Base-by-base conservation (phyloP, 2,888 invertebrate species). In the Rhingia campestris region DNA sequence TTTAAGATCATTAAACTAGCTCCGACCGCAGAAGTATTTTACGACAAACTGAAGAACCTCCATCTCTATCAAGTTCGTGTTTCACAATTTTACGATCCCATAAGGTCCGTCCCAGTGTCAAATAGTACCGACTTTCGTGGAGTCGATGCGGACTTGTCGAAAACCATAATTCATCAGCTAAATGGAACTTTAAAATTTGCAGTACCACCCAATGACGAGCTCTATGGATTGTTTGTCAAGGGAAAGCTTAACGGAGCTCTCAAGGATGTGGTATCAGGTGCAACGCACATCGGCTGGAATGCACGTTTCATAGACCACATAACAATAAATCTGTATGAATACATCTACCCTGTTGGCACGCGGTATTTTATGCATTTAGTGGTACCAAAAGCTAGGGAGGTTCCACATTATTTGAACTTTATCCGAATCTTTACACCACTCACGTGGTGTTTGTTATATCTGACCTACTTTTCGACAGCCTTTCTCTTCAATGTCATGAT, bases 321-420 rank as follows among this genome's bases (percentile, higher is more conserved):
- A 30, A 86, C 77, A 0, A 64, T 77, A 7, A 86, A 89, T 0
- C 89, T 90, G 45, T 30, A 30, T 7, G 58, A 91, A 89, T 59
- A 76, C 3, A 70, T 88, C 0, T 90, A 89, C 86, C 90, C 91
- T 0, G 88, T 89, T 49, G 86, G 86, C 0, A 87, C 87, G 0
- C 86, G 86, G 4, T 58, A 76, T n/a, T 39, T 84, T 0, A 39
- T 91, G 1, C 88, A 88, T 47, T 59, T 90, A 43, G 88, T 90
- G 0, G 89, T 91, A 0, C 91, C 90, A 0, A 88, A 90, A 0
- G 88, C 90, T 0, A 81, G 64, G 14, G 80, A 88, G 63, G 80
- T 86, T 6, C 90, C 91, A 0, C 88, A 88, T 53, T 90, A 88
- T 69, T 73, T 88, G 3, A 90, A 89, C 10, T 90, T 91, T 51